Percentiles rank a stretch among this genome's conserved stretches.
Conservation (phyloP, 2,113 vertebrate species). For the Calypte anna region DNA sequence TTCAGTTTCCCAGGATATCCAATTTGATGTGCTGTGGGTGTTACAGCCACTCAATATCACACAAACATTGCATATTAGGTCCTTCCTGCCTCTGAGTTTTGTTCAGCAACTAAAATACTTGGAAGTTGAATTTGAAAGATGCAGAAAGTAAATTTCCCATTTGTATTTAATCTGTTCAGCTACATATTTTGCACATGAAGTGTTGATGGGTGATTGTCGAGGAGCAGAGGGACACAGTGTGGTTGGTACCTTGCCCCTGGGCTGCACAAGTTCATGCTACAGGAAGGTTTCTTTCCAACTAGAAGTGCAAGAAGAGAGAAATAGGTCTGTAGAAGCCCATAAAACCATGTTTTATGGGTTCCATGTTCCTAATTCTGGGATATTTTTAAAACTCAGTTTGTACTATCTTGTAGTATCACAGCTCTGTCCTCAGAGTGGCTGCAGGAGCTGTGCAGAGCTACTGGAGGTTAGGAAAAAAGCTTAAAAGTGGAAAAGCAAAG, state of each 20-base stretch:
- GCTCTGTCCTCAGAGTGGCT: not conserved
- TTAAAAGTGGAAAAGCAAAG: not conserved
- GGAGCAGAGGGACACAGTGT: no score
- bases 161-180: not conserved
- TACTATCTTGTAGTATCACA: not conserved
- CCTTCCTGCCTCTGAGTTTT: not conserved
- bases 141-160: not conserved
- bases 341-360: not conserved
- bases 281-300: not conserved
- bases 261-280: not conserved
- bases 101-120: not conserved
- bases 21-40: not conserved
- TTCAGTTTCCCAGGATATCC: not conserved
- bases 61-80: not conserved
- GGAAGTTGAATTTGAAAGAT: not conserved
- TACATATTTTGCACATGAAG: not conserved
- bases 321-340: not conserved
- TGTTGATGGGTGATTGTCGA: accelerated
- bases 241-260: no score
- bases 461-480: not conserved
- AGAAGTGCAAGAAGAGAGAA: not conserved
- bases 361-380: not conserved
- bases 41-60: not conserved
- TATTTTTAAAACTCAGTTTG: not conserved
- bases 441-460: not conserved